These are phyloP conservation scores for Sinotaia quadrata DNA, from an alignment of 2,888 invertebrate species.

Conservation along the genomic window DNA sequence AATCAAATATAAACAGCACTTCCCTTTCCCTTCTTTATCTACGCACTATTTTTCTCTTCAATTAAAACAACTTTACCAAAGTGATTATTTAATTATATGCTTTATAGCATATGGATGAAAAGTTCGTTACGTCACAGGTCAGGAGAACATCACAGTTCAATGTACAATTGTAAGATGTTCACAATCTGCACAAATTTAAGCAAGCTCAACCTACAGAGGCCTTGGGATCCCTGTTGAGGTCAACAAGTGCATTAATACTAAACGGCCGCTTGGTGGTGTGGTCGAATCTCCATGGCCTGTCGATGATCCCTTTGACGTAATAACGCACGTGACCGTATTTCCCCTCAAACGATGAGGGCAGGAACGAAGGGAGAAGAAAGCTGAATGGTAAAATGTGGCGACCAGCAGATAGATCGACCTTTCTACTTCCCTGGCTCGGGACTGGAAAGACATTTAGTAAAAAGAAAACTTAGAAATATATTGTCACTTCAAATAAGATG, in stretches of 20 bases:
- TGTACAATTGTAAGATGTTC: too few relatives aligned
- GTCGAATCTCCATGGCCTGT: constrained; percentile 88
- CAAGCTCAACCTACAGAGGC: not conserved
- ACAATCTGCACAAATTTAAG: too few relatives aligned
- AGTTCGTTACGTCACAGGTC: too few relatives aligned
- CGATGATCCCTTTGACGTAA: constrained; percentile 84
- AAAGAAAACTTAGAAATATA: too few relatives aligned
- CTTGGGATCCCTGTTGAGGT: constrained; percentile 78
- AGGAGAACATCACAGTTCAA: too few relatives aligned
- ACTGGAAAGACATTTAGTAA: constrained; percentile 10
- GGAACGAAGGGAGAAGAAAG: constrained; percentile 78
- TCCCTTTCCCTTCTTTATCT: too few relatives aligned
- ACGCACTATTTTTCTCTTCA: too few relatives aligned
- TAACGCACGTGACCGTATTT: constrained; percentile 81
- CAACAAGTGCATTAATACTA: constrained; percentile 85
- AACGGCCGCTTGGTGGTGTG: constrained; percentile 87
- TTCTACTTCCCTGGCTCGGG: constrained; percentile 34
- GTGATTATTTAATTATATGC: too few relatives aligned
- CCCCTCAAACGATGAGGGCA: constrained; percentile 67
- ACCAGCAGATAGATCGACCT: constrained; percentile 78
- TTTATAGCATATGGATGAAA: too few relatives aligned
- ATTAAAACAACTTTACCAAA: too few relatives aligned
- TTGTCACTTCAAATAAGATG: too few relatives aligned
- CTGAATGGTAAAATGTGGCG: constrained; percentile 84
- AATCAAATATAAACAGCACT: too few relatives aligned